Evolutionary conservation across 1,140 invertebrate species (phyloP), one percentile per base, ranked within the genome.

Genomic region (Hydropsyche tenuis): DNA sequence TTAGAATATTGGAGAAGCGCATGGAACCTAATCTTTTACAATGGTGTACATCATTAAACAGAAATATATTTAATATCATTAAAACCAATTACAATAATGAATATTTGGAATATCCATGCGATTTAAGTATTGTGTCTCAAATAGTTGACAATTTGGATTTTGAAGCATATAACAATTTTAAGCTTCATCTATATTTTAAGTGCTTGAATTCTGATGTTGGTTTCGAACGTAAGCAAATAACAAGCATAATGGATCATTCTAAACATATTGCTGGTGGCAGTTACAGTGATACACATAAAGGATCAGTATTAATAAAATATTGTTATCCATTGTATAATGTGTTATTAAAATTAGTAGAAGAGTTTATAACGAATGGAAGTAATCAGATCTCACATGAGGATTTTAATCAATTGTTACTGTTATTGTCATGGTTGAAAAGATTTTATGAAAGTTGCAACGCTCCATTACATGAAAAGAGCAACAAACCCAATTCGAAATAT

Each of bases 391-490:
- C 80, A 45, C 79, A 83, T 72, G 73, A 78, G 65, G 69, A 68
- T 1, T 73, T 78, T 5, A 81, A 80, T 74, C 48, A 78, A 56
- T 71, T 82, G 14, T 30, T 84, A 1, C 77, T 81, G 72, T 51
- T 83, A 5, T 78, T 89, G 6, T 85, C 82, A 56, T 87, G 85
- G 85, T 79, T 85, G 14, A 79, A 78, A 12, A 82, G 87, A 80
- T 88, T 88, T 65, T 79, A 80, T 73, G 80, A 79, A 75, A 70
- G 79, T 68, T 81, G 81, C 66, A 79, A 70, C 0, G 46, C 80
- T 46, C 75, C 78, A 7, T 80, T 85, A 64, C 82, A 85, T 77
- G 72, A 78, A 27, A 72, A 18, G 14, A 43, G 16, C 14, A 78
- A 51, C 20, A 73, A 78, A 1, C 80, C 77, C 7, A 84, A 82